A percentile compares a stretch with the other conserved stretches of the same genome.
These are phyloP conservation scores for Felis catus DNA, from an alignment of 2,113 vertebrate genomes.

Conservation along the genomic window DNA sequence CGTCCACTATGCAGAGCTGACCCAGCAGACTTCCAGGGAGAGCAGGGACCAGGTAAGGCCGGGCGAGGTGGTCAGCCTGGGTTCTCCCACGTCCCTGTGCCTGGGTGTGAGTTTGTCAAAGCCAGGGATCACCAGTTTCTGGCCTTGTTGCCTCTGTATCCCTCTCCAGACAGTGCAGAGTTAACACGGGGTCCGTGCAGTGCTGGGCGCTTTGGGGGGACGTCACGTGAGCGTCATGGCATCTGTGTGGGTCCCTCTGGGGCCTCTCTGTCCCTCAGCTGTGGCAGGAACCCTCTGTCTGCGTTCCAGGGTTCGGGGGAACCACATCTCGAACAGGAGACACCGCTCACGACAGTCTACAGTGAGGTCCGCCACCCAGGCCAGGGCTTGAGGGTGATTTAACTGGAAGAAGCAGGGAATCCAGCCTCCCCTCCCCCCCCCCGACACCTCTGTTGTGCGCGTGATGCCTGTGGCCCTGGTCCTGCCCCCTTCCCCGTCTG, in stretches of 20 bases:
- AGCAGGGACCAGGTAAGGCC: background rate
- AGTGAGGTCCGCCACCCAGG: background rate
- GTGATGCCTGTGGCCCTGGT: background rate
- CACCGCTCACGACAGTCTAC: background rate
- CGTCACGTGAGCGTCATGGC: background rate
- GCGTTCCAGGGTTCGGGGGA: background rate
- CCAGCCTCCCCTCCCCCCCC: too few species aligned
- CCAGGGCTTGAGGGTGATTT: background rate
- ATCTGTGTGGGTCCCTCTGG: background rate
- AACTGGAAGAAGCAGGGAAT: background rate
- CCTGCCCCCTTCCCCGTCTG: background rate
- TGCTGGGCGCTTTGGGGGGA: background rate
- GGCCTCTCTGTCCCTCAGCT: background rate
- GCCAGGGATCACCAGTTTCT: background rate
- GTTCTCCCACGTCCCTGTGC: too few species aligned
- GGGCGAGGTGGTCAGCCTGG: background rate
- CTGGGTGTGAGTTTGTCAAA: background rate
- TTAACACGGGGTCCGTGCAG: background rate
- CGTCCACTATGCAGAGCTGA: background rate
- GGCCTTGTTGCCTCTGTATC: accelerated
- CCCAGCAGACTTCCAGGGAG: too few species aligned
- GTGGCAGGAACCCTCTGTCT: background rate
- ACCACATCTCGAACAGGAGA: background rate
- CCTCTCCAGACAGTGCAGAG: background rate
- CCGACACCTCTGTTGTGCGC: background rate